These are phyloP conservation scores for Heteromormyrus szaboi DNA, from an alignment of 2,797 vertebrate species.

Conservation along the genomic window DNA sequence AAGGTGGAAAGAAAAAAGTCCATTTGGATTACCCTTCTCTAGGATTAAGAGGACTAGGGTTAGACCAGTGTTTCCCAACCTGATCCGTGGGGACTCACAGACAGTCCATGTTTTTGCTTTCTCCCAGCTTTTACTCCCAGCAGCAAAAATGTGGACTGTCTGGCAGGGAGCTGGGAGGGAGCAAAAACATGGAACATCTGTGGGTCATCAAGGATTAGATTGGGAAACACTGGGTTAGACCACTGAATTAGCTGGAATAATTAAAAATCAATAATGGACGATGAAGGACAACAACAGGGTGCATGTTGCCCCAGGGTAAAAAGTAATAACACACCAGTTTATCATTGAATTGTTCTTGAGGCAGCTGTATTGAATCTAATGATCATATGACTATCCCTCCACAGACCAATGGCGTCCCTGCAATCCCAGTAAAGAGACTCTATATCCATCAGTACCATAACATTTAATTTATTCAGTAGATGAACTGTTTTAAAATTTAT, in stretches of 20 bases:
- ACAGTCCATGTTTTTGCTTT: background rate
- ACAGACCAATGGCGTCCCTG: background rate
- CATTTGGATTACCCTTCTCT: background rate
- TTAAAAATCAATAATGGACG: background rate
- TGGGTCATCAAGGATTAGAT: background rate
- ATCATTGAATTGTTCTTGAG: background rate
- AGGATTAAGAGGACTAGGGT: background rate
- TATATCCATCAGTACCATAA: background rate
- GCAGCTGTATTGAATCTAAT: background rate
- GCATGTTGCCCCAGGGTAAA: background rate
- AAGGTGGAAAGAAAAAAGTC: background rate
- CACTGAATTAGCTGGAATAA: background rate
- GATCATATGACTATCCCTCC: background rate
- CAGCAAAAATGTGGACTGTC: background rate
- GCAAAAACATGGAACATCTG: background rate
- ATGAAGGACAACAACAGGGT: background rate
- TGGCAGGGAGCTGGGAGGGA: background rate
- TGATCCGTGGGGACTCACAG: background rate
- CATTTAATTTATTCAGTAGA: background rate
- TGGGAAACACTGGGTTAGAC: background rate
- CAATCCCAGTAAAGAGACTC: background rate
- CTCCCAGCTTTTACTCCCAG: background rate
- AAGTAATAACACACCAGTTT: background rate
- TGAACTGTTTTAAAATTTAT: background rate
- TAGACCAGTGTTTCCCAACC: background rate